These are phyloP conservation scores for Turritopsis dohrnii DNA, from an alignment of 30 jellyfish, hydroid and myxozoan species.

Conservation along the genomic window DNA sequence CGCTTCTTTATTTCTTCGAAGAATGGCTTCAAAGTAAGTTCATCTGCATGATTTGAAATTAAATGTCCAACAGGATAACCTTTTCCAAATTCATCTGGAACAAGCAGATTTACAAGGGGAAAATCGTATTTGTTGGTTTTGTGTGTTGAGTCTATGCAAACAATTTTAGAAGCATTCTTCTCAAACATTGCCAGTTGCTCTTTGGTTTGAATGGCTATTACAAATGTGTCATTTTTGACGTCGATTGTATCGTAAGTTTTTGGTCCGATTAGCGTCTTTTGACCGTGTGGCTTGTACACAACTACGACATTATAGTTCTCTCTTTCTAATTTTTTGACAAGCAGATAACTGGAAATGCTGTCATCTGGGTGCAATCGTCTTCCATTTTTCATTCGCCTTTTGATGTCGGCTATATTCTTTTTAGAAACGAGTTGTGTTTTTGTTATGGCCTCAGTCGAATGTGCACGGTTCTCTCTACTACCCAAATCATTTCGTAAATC, in stretches of 20 bases:
- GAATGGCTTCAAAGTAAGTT: too few relatives aligned
- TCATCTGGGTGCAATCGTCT: too few relatives aligned
- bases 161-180: constrained; percentile 14
- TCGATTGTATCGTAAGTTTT: not conserved
- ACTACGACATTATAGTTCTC: too few relatives aligned
- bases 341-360: too few relatives aligned
- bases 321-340: too few relatives aligned
- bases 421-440: constrained; percentile 10
- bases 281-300: too few relatives aligned
- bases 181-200: constrained; percentile 35
- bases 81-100: constrained; percentile 22
- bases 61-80: constrained; percentile 36
- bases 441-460: too few relatives aligned
- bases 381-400: not conserved
- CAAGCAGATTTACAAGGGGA: constrained; percentile 31
- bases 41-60: too few relatives aligned
- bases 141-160: constrained; percentile 34
- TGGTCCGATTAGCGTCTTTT: too few relatives aligned
- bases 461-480: too few relatives aligned
- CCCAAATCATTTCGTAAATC: too few relatives aligned
- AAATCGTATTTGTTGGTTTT: constrained; percentile 16
- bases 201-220: constrained; percentile 28
- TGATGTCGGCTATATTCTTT: constrained; percentile 6
- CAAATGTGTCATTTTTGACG: not conserved
- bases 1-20: too few relatives aligned